Evolutionary conservation across 2,797 vertebrate species (phyloP).

Genomic region (Sebastes paucispinis): DNA sequence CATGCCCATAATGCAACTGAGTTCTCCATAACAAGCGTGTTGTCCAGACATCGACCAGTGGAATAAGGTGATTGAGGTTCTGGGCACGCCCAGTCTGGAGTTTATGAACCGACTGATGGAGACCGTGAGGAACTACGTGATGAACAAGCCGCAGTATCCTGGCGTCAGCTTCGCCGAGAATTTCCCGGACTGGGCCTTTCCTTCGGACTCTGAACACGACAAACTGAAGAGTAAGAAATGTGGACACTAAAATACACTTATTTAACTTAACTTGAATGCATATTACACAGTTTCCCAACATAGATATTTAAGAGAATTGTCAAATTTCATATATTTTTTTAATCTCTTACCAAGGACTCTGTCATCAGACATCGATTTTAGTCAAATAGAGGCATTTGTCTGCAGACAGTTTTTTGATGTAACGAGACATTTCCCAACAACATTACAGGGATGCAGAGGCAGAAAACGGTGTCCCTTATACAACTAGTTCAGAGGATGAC

Average conservation of each 20-base stretch:
- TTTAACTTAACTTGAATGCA: neutral
- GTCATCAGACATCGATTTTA: neutral
- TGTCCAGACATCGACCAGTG: constrained; percentile 96
- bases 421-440: neutral
- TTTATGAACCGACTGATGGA: constrained; percentile 99
- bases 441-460: neutral
- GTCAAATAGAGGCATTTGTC: neutral
- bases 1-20: neutral
- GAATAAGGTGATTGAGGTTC: constrained; percentile 98
- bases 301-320: neutral
- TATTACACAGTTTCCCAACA: neutral
- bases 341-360: neutral
- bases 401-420: neutral
- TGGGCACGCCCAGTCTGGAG: constrained; percentile 93
- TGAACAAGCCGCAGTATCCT: constrained; percentile 97
- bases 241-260: neutral
- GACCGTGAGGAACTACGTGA: constrained; percentile 97
- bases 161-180: constrained; percentile 94
- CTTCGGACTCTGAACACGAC: constrained; percentile 94
- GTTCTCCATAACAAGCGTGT: constrained; percentile 56
- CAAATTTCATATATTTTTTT: neutral
- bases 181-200: constrained; percentile 97
- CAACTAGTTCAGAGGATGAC: neutral
- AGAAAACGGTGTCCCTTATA: neutral
- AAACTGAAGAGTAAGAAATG: constrained; percentile 92